Evolutionary conservation across 2,888 invertebrate genomes (phyloP).

Genomic region (Mayetiola destructor): DNA sequence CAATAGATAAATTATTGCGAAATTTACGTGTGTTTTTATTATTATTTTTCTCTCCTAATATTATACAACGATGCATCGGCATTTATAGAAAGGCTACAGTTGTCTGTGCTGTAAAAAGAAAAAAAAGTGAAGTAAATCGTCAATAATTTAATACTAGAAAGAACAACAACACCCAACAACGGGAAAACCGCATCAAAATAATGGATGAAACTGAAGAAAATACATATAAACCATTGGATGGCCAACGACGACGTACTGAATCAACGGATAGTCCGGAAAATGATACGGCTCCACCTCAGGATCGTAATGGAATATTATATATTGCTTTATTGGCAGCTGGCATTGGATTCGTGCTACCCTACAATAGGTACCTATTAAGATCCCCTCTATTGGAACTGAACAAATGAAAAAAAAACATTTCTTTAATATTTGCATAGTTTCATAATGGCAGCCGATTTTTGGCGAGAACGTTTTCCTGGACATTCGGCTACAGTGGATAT

Average conservation of each 20-base stretch:
- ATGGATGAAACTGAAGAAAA: conserved; percentile 24
- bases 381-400: conserved; percentile 1
- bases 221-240: conserved; percentile 34
- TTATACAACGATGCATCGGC: too few species aligned
- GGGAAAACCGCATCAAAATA: too few species aligned
- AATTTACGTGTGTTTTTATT: too few species aligned
- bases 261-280: conserved; percentile 34
- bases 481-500: conserved; percentile 83
- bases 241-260: conserved; percentile 27
- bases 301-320: conserved; percentile 33
- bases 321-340: conserved; percentile 60
- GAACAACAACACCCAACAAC: too few species aligned
- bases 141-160: too few species aligned
- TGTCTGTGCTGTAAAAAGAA: too few species aligned
- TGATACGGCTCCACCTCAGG: conserved; percentile 32
- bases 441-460: conserved; percentile 87
- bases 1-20: too few species aligned
- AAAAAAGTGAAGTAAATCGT: too few species aligned
- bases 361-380: conserved; percentile 56
- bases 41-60: too few species aligned
- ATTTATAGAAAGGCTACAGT: too few species aligned
- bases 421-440: conserved; percentile 45
- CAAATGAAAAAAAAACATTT: not conserved
- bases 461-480: conserved; percentile 68
- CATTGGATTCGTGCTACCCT: conserved; percentile 78